Evolutionary conservation across 2,888 invertebrate genomes (phyloP), one percentile per base, ranked within the genome.

Genomic region (Meteorus colon): DNA sequence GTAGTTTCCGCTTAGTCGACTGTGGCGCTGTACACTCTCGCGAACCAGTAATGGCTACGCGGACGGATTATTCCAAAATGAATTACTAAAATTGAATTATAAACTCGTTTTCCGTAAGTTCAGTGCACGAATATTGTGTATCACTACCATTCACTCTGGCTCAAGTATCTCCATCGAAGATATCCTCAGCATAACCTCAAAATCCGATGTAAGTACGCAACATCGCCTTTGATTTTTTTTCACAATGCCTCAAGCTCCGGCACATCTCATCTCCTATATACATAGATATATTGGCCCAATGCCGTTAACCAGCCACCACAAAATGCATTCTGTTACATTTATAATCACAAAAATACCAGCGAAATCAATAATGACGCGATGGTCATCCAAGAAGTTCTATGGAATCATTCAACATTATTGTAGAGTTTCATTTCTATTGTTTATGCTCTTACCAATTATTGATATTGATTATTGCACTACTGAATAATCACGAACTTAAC

Each of bases 171-270:
- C 4, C 63, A 63, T 29, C 31, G 63, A 63, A 31, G 63, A 31
- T 63, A 55, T 63, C 14, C 6, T 31, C 16, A 31, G 31, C 19
- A 19, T 55, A 55, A 55, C 8, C 19, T 4, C 55, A 63, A 63
- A 41, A 63, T 14, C 29, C 31, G 63, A 63, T 63, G 63, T 63
- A 63, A 63, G 63, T 63, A 63, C 63, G 29, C 19, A 55, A 34
- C 6, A 55, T 19, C 55, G 55, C 8, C 55, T n/a, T 19, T 55
- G 19, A 55, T 55, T 55, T 55, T 55, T n/a, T 48, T n/a, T n/a
- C 19, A 6, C 55, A 55, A 55, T 19, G 55, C 55, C 8, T 55
- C 55, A 19, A 24, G 19, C 4, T 55, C 19, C 55, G 8, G 19
- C n/a, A 8, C 19, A 55, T 19, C 19, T 5, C 6, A 5, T 19